phyloP scores from a whole-genome alignment of 2,797 vertebrate species.

The Phalloptychus januarius region DNA sequence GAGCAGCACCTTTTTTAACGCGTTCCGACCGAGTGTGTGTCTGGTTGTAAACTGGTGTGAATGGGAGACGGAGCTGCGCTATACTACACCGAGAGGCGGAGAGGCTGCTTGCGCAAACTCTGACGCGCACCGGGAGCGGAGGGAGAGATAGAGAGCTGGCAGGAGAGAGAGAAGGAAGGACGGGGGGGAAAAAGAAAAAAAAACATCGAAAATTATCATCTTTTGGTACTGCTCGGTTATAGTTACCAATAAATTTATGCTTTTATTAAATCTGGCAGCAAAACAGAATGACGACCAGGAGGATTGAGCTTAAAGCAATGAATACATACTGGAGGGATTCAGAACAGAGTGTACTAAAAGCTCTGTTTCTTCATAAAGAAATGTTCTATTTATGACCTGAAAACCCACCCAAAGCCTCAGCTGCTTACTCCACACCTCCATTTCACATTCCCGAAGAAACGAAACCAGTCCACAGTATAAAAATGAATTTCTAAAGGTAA shows the following conservation, averaged over 20 bases:
- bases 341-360: background rate
- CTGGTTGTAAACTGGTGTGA: slow-evolving; percentile 73
- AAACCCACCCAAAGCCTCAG: background rate
- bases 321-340: background rate
- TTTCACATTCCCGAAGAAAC: background rate
- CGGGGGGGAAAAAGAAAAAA: background rate
- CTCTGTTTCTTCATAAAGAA: background rate
- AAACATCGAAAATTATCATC: slow-evolving; percentile 1
- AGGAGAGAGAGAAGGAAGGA: background rate
- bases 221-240: slow-evolving; percentile 3
- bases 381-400: background rate
- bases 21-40: slow-evolving; percentile 41
- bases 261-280: background rate
- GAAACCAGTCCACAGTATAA: background rate
- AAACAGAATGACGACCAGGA: background rate
- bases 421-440: background rate
- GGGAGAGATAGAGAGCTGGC: slow-evolving; percentile 58
- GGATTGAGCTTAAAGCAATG: background rate
- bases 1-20: slow-evolving; percentile 50
- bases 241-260: background rate
- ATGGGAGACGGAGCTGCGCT: slow-evolving; percentile 81
- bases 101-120: slow-evolving; percentile 87
- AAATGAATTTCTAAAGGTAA: background rate
- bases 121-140: slow-evolving; percentile 85
- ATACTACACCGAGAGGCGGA: slow-evolving; percentile 84